Base-by-base conservation (phyloP, 2,888 invertebrate genomes). In the Ametastegia equiseti region DNA sequence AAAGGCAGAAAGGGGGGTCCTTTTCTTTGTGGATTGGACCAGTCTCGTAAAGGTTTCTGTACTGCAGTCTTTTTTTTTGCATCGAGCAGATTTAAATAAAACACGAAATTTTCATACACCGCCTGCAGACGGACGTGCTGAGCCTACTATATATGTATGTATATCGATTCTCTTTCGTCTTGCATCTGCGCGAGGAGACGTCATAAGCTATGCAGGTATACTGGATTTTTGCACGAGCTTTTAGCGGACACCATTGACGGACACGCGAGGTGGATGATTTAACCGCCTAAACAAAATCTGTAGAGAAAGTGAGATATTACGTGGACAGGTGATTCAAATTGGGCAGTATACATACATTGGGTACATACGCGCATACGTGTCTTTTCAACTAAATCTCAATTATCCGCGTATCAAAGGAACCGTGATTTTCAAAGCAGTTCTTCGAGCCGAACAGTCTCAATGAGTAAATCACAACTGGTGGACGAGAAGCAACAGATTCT, bases 21-120 rank as follows among this genome's bases (percentile, higher is more conserved):
- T 45, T 63, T 15, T 19, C 54, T 54, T 75, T 75, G 75, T 75
- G 54, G 50, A 54, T 54, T 36, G 75, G 75, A 75, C 75, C 75
- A 75, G 71, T 71, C 42, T 36, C 23, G 36, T n/a, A 36, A 65
- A 65, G 30, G 36, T 65, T 71, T n/a, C n/a, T n/a, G n/a, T n/a
- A n/a, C n/a, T 71, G 45, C 71, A 39, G 75, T 36, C 54, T 36
- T 54, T 57, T 54, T 69, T 36, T 75, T 27, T 23, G n/a, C 19
- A 33, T 57, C 57, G 19, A 50, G 54, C 54, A 1, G 5, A 75
- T 75, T 75, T 19, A 36, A 75, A 75, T 75, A 4, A 47, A 36
- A 23, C n/a, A n/a, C 54, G 23, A 75, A 75, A 54, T 54, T 54
- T 75, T 50, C 33, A 47, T 75, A 36, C 47, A 27, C 47, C 45